Conservation (phyloP, 2,888 invertebrate genomes). For the Diadegma fenestrale region DNA sequence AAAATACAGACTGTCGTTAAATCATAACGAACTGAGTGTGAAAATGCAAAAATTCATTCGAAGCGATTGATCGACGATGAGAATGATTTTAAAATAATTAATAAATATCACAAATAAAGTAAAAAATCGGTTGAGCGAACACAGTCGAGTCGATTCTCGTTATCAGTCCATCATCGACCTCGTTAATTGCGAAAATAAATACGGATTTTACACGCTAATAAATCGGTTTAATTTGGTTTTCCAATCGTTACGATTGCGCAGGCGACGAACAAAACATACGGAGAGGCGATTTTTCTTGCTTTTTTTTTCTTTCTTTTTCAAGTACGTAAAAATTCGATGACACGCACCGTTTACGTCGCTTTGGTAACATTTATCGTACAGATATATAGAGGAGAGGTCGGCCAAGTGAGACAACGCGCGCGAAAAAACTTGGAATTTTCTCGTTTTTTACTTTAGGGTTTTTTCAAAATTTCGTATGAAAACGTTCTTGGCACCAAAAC, state of each 20-base stretch:
- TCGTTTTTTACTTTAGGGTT: too few relatives aligned
- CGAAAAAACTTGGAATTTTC: too few relatives aligned
- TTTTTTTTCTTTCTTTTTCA: not conserved
- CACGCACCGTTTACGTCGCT: slow-evolving; percentile 57
- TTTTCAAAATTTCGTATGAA: too few relatives aligned
- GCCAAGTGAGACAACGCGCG: too few relatives aligned
- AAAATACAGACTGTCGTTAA: slow-evolving; percentile 72
- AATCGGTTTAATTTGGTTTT: slow-evolving; percentile 40
- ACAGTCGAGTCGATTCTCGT: slow-evolving; percentile 58
- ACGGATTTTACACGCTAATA: slow-evolving; percentile 38
- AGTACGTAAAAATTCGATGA: slow-evolving; percentile 48
- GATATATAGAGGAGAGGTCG: not conserved
- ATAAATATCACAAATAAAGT: not conserved
- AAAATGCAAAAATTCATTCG: slow-evolving; percentile 57
- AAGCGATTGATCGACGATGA: slow-evolving; percentile 60
- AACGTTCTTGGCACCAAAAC: too few relatives aligned
- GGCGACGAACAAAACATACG: slow-evolving; percentile 19
- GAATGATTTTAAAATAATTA: slow-evolving; percentile 31
- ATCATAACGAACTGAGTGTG: slow-evolving; percentile 66
- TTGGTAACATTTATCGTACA: slow-evolving; percentile 70
- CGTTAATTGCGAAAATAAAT: slow-evolving; percentile 38
- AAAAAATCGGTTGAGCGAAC: slow-evolving; percentile 70
- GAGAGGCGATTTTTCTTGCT: not conserved
- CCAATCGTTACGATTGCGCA: slow-evolving; percentile 24
- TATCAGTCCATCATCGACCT: slow-evolving; percentile 67